These are phyloP conservation scores for Oryzias woworae DNA, from an alignment of 2,113 vertebrate species.

Conservation along the genomic window DNA sequence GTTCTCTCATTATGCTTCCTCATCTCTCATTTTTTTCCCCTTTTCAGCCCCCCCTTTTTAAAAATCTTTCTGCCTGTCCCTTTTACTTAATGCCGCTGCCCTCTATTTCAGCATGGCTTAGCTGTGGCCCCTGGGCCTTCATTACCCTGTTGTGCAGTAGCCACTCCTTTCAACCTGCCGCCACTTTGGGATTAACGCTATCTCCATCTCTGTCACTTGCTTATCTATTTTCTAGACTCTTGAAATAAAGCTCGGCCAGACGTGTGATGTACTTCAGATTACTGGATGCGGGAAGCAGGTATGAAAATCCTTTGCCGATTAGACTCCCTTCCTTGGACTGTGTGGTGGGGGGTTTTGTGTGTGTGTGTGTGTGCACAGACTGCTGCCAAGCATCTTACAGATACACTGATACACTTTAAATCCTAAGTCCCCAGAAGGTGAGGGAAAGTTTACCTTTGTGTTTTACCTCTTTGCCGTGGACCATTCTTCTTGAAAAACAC, in stretches of 20 bases:
- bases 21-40: slow-evolving; percentile 14
- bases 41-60: slow-evolving; percentile 8
- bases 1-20: slow-evolving; percentile 3
- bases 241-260: slow-evolving; percentile 66
- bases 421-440: slow-evolving; percentile 19
- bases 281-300: slow-evolving; percentile 49
- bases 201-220: slow-evolving; percentile 69
- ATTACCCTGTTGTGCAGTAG: slow-evolving; percentile 50
- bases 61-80: background rate
- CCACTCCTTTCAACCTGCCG: slow-evolving; percentile 37
- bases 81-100: background rate
- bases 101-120: slow-evolving; percentile 21
- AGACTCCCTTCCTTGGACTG: slow-evolving; percentile 63
- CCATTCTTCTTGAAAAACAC: background rate
- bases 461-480: background rate
- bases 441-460: slow-evolving; percentile 4
- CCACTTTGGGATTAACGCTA: slow-evolving; percentile 62
- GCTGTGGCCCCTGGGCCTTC: slow-evolving; percentile 47
- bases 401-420: slow-evolving; percentile 34
- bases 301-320: slow-evolving; percentile 68
- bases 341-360: slow-evolving; percentile 8
- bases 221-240: slow-evolving; percentile 69
- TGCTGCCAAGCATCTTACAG: slow-evolving; percentile 31
- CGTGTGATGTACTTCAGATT: slow-evolving; percentile 69
- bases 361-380: slow-evolving; percentile 20